Base-by-base conservation (phyloP, 2,888 invertebrate genomes). In the Chrysina gloriosa region DNA sequence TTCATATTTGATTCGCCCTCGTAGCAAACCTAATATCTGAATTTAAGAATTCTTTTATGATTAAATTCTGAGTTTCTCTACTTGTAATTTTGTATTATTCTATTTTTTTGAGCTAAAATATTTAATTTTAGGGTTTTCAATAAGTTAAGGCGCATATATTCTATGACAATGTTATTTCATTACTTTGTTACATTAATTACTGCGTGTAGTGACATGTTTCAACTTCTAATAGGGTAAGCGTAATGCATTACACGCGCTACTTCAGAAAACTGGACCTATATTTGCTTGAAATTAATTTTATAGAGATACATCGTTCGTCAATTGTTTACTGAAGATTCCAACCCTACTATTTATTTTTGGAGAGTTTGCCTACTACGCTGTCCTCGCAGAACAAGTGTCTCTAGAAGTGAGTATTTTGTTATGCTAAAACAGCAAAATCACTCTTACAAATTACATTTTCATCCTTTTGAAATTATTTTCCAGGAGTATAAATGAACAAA, bases 101-200 rank as follows among this genome's bases (percentile, higher is more conserved):
- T 3, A 5, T 6, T 11, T n/a, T 3, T 6, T n/a, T 36, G n/a
- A n/a, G 36, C 36, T n/a, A 7, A 2, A 7, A 11, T 36, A 48
- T 11, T 0, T 48, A 6, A 16, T 58, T 42, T 23, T 27, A 58
- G 58, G 0, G n/a, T 58, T 9, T 58, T 58, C 16, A 21, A 21
- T 11, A 23, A 16, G 2, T 21, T 58, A 19, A 39, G 16, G 11
- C 23, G 25, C 2, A 58, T 58, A 7, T 58, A 58, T 14, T 36
- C 58, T 1, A 9, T 34, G 9, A 58, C 34, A 14, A 21, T 58
- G 39, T 7, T 58, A 7, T 39, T 58, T 14, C 58, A 58, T 39
- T 58, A 58, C 19, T 58, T 58, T 25, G 39, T 58, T 11, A 58
- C 58, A 2, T 39, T 58, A 11, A 25, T 42, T 1, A 39, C 39